Evolutionary conservation across 2,113 vertebrate species (phyloP), one percentile per base, ranked within the genome.

Genomic region (Fukomys damarensis): DNA sequence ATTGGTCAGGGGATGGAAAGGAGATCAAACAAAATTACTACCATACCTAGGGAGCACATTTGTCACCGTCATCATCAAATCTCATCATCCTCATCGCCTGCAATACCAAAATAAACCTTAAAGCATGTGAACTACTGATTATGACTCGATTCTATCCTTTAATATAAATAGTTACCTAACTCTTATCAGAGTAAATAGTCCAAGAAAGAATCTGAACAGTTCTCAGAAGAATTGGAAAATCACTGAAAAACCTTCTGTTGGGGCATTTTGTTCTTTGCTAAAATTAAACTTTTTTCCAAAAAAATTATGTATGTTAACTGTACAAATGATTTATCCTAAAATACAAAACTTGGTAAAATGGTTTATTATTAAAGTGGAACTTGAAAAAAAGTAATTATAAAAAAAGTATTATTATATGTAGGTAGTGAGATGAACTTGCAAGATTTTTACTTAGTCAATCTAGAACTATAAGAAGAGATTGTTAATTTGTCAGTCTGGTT

Each of bases 291-390:
- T 54, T 38, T 79, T 81, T 28, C n/a, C 1, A 11, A 84, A 59
- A 85, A 80, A 76, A 76, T 89, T 59, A 95, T 41, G 49, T 38
- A 70, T 87, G 26, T 83, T 72, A 85, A 58, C 65, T 93, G 6
- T 77, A 59, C 32, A 94, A 93, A 63, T 80, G 26, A 88, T 90
- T 77, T 97, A 94, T 96, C 83, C 94, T 97, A 93, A 98, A 97
- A 92, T 87, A 7, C 89, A 95, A 93, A 96, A 76, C n/a, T 38
- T 97, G n/a, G 9, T 93, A 7, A 93, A 96, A 63, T 66, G 32
- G 1, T 77, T 96, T 81, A 16, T 93, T 92, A 13, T 86, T 74
- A 94, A 95, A 89, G 49, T 8, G 4, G 32, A 89, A 61, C 38
- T 77, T 82, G 43, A 70, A 65, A 63, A 83, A 59, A 68, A 92